A percentile compares a stretch with the other conserved stretches of the same genome.
These are phyloP conservation scores for Oenanthe melanoleuca DNA, from an alignment of 2,113 vertebrate genomes.

Conservation along the genomic window DNA sequence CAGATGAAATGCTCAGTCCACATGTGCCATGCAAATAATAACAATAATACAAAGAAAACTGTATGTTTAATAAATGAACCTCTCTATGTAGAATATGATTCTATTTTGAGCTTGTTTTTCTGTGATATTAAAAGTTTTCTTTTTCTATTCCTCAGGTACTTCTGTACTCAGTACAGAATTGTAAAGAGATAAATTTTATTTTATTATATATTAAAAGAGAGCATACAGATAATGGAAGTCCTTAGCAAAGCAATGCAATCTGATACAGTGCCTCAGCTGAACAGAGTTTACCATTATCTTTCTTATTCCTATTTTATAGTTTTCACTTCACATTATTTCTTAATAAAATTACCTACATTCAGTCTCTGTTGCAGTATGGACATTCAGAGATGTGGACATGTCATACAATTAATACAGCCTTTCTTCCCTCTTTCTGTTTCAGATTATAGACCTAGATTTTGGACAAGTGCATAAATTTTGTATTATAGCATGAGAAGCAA, in stretches of 20 bases:
- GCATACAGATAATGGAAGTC: background rate
- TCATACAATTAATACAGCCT: background rate
- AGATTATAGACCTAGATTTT: conserved; percentile 55
- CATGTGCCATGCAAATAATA: background rate
- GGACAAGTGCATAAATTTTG: conserved; percentile 63
- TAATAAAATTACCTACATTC: background rate
- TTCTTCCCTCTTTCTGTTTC: conserved; percentile 1
- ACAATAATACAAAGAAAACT: background rate
- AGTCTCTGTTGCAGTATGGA: background rate
- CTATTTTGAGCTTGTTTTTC: background rate
- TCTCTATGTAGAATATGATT: background rate
- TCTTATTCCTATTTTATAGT: background rate
- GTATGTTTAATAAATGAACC: background rate
- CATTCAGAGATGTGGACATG: background rate
- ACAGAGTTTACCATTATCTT: background rate
- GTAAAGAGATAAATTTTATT: background rate
- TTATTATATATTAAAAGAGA: background rate
- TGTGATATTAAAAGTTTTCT: background rate
- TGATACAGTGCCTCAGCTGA: background rate
- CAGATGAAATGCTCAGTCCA: background rate
- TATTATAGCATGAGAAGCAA: conserved; percentile 68
- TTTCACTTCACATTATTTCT: background rate
- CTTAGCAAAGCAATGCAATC: background rate
- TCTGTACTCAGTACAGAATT: background rate
- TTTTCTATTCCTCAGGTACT: background rate